phyloP scores from a whole-genome alignment of 2,888 invertebrate genomes.

The Cecidostiba fungosa region DNA sequence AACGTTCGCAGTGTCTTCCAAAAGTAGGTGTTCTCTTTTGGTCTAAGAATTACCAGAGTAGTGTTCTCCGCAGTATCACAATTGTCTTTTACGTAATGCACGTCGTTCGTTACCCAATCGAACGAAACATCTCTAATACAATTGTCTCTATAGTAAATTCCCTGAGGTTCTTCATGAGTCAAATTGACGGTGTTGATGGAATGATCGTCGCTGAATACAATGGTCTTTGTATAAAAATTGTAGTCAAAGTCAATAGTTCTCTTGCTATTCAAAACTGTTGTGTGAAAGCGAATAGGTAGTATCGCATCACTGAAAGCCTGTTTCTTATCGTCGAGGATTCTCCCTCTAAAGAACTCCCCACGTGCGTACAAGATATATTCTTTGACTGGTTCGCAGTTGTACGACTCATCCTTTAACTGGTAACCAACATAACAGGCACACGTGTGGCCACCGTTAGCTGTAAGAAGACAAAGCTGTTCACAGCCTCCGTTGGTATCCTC shows the following conservation, averaged over 20 bases:
- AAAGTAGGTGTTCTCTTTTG: background rate
- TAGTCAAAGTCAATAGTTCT: conserved; percentile 41
- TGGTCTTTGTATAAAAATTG: conserved; percentile 4
- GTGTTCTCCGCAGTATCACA: conserved; percentile 4
- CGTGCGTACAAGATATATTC: conserved; percentile 47
- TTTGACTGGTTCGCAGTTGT: conserved; percentile 23
- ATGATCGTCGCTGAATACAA: conserved; percentile 50
- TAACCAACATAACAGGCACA: conserved; percentile 55
- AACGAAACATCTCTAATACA: conserved; percentile 41
- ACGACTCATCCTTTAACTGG: background rate
- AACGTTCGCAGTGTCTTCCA: conserved; percentile 37
- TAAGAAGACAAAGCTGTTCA: conserved; percentile 40
- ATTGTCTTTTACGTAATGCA: conserved; percentile 51
- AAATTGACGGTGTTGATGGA: conserved; percentile 11
- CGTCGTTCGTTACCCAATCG: conserved; percentile 54
- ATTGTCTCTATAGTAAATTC: background rate
- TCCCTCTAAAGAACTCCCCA: conserved; percentile 25
- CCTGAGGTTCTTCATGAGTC: background rate
- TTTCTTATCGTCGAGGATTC: background rate
- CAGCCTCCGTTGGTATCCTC: conserved; percentile 41
- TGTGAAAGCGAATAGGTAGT: conserved; percentile 13
- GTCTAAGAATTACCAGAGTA: conserved; percentile 26
- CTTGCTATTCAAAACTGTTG: background rate
- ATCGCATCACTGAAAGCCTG: conserved; percentile 48
- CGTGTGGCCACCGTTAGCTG: background rate